These are phyloP conservation scores for Nibea coibor DNA, from an alignment of 2,113 vertebrate genomes.

Conservation along the genomic window DNA sequence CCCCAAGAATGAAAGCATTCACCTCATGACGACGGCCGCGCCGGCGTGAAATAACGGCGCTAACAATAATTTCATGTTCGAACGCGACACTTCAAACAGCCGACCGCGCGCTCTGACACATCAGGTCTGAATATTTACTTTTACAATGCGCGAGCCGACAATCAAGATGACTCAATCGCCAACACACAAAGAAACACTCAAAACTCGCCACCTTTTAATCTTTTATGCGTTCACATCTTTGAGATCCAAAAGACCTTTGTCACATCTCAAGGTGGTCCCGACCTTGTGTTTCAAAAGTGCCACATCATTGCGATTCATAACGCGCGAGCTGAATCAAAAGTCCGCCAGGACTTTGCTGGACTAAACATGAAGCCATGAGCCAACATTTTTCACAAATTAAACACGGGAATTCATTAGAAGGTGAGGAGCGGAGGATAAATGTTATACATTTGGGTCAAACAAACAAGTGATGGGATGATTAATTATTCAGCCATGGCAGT, in stretches of 20 bases:
- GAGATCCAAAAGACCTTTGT: conserved; percentile 18
- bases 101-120: background rate
- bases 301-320: conserved; percentile 66
- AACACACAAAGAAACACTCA: background rate
- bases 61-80: background rate
- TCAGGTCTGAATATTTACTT: background rate
- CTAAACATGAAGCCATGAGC: conserved; percentile 46
- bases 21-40: background rate
- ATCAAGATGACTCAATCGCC: background rate
- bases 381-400: conserved; percentile 68
- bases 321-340: conserved; percentile 65
- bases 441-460: conserved; percentile 77
- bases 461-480: conserved; percentile 79
- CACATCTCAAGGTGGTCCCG: conserved; percentile 54
- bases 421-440: conserved; percentile 59
- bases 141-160: background rate
- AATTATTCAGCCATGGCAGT: conserved; percentile 80
- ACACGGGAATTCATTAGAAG: conserved; percentile 70
- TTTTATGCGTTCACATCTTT: background rate
- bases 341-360: conserved; percentile 28
- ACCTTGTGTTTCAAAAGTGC: conserved; percentile 62
- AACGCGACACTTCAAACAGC: background rate
- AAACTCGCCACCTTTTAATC: background rate
- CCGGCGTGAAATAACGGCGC: background rate
- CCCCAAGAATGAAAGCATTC: background rate